phyloP scores from a whole-genome alignment of 1,140 invertebrate species.

The Neelides sp. region DNA sequence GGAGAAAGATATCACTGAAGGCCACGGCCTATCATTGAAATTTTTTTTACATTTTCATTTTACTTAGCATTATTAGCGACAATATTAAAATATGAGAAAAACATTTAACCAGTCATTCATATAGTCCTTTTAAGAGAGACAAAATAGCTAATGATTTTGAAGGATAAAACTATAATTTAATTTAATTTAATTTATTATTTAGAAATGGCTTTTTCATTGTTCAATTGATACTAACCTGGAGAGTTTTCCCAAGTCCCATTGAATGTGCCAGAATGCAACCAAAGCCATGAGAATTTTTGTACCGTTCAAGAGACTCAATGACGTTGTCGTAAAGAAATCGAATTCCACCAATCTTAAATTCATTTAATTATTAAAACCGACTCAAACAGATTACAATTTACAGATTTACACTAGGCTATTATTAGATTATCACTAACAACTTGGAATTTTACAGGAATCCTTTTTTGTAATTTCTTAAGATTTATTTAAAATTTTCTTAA shows the following conservation, averaged over 20 bases:
- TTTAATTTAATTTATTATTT: not conserved
- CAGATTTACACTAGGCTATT: not conserved
- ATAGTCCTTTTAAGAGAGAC: too few species aligned
- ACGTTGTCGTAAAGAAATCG: constrained; percentile 93
- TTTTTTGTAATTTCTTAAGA: not conserved
- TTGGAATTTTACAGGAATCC: not conserved
- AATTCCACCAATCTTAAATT: constrained; percentile 82
- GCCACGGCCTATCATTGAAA: constrained; percentile 61
- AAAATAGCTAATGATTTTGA: too few species aligned
- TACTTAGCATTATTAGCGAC: too few species aligned
- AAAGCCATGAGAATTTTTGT: constrained; percentile 79
- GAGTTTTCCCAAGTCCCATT: constrained; percentile 98
- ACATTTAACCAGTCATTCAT: too few species aligned
- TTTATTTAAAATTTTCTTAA: not conserved
- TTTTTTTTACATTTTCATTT: too few species aligned
- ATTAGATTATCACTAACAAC: not conserved
- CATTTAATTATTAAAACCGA: too few species aligned
- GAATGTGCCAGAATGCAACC: constrained; percentile 97
- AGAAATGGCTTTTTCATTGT: too few species aligned
- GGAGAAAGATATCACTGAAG: constrained; percentile 90
- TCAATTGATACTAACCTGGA: constrained; percentile 53
- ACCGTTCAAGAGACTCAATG: constrained; percentile 77
- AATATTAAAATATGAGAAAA: constrained; percentile 16
- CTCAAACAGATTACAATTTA: too few species aligned
- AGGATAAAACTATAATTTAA: too few species aligned